These are phyloP conservation scores for Ladona fulva DNA, from an alignment of 1,140 invertebrate genomes.

Conservation along the genomic window DNA sequence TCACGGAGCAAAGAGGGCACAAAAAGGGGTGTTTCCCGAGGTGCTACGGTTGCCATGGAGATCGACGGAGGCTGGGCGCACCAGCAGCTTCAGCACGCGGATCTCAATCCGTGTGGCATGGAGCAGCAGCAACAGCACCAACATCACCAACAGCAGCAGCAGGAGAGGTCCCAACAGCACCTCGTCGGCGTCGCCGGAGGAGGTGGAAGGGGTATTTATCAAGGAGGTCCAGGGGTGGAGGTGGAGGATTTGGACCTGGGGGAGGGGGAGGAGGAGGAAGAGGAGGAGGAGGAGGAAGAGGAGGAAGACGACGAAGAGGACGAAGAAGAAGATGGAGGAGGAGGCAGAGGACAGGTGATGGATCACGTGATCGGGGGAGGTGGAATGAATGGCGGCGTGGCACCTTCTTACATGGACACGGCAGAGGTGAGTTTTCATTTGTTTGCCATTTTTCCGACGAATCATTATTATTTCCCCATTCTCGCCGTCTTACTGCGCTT, in stretches of 20 bases:
- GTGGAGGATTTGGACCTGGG: conserved; percentile 28
- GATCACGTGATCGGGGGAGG: conserved; percentile 13
- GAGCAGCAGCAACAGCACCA: neutral
- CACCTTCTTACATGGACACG: neutral
- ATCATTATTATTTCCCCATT: neutral
- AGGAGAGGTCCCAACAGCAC: conserved; percentile 20
- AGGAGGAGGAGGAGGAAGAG: conserved; percentile 18
- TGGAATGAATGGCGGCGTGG: conserved; percentile 14
- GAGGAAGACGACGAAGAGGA: conserved; percentile 23
- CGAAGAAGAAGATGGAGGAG: conserved; percentile 20
- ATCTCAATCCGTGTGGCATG: neutral
- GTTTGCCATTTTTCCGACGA: conserved; percentile 2
- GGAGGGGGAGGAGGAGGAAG: conserved; percentile 26
- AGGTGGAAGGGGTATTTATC: conserved; percentile 43
- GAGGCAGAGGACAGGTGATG: conserved; percentile 15
- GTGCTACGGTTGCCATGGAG: conserved; percentile 30
- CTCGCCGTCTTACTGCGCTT: neutral
- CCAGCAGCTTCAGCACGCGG: neutral
- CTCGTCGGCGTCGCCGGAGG: conserved; percentile 35
- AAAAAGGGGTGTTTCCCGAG: neutral
- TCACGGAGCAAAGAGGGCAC: neutral
- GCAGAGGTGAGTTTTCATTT: neutral
- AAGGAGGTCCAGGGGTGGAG: conserved; percentile 41
- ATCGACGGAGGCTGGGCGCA: conserved; percentile 19
- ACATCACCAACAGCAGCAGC: conserved; percentile 19